Evolutionary conservation across 2,797 vertebrate genomes (phyloP), one percentile per base, ranked within the genome.

Genomic region (Esox lucius): DNA sequence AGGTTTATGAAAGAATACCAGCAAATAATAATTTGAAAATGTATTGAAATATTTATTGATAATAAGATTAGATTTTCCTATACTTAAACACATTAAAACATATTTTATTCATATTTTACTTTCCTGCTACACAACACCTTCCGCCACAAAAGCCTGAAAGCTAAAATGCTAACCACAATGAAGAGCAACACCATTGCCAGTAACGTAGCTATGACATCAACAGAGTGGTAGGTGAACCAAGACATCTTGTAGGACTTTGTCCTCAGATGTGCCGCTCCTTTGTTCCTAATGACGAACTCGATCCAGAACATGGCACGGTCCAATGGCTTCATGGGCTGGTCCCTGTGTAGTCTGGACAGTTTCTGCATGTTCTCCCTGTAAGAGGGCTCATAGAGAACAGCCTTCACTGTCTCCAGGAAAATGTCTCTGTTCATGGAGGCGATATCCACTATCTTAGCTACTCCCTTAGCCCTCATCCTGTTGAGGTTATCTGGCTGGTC

Each of bases 221-320:
- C 77, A 0, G 75, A 84, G 74, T 90, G 7, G 75, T 91, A 91
- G 79, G 87, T 86, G 68, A 90, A 73, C 0, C 0, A 75, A 19
- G 88, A 84, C 88, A 90, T 86, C 81, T 83, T 89, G 81, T 88
- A 90, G 3, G 90, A 90, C 62, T 90, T 85, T 0, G 89, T 88
- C 56, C 81, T 77, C 1, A 91, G 73, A 76, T 91, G 90, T 0
- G 80, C 33, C 0, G 89, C 89, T 62, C 90, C 90, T 75, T 88
- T 90, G 76, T 91, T 82, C 67, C 89, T 89, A 82, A 91, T 91
- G 73, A 90, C 87, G 49, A 87, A 92, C 88, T 92, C 90, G 5
- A 91, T 90, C 91, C 91, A 92, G 82, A 91, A 92, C 31, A 87
- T 84, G 71, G 91, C 91, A 0, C 15, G 74, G 68, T 89, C 87